These are phyloP conservation scores for Aelia acuminata DNA, from an alignment of 2,888 invertebrate species.

Conservation along the genomic window DNA sequence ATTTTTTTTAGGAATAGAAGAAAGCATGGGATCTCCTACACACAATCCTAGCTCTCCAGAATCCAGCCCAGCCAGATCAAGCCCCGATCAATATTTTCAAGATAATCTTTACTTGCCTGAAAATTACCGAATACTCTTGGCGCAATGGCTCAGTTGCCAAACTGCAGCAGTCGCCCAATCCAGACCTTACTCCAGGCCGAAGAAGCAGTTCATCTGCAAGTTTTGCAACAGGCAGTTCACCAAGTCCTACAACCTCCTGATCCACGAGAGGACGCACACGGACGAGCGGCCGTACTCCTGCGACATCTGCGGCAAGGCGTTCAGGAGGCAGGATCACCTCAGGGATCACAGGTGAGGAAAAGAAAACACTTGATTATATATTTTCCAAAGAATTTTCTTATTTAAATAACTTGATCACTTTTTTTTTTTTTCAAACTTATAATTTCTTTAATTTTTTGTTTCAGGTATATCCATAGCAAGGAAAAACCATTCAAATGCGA, in stretches of 20 bases:
- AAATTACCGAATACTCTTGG: constrained; percentile 75
- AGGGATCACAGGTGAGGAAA: constrained; percentile 84
- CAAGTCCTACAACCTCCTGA: constrained; percentile 96
- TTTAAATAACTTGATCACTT: too few species aligned
- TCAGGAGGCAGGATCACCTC: constrained; percentile 93
- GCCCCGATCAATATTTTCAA: neutral
- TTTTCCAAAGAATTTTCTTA: too few species aligned
- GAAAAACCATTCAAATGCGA: constrained; percentile 98
- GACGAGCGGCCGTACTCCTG: constrained; percentile 97
- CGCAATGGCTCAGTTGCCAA: constrained; percentile 76
- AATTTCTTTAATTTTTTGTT: too few species aligned
- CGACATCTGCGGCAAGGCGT: constrained; percentile 96
- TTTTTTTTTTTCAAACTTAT: constrained; percentile 64
- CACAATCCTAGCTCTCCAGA: constrained; percentile 58
- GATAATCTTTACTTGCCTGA: neutral
- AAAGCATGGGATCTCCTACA: constrained; percentile 60
- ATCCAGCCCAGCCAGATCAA: constrained; percentile 55
- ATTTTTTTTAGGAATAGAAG: constrained; percentile 20
- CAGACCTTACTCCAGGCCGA: constrained; percentile 76
- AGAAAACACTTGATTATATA: neutral
- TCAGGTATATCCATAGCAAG: constrained; percentile 96
- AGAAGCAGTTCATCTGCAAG: constrained; percentile 95
- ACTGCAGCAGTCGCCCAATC: constrained; percentile 70
- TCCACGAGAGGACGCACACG: constrained; percentile 97
- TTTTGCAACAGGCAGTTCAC: constrained; percentile 98